Percentiles rank a stretch among this genome's conserved stretches.
Conservation (phyloP, 1,140 invertebrate species). For the Diabrotica undecimpunctata region DNA sequence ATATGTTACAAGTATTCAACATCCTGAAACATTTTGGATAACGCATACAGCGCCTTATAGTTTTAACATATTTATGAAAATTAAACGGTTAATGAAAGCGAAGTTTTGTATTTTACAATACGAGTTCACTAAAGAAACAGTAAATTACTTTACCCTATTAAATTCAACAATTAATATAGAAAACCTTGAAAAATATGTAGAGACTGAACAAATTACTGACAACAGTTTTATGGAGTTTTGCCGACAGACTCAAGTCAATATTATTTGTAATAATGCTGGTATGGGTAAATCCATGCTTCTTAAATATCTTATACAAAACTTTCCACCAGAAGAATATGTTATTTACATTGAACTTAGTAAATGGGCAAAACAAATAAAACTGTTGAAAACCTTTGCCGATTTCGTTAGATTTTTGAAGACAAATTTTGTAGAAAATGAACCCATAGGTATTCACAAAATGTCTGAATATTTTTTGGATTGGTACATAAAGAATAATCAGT, state of each 20-base stretch:
- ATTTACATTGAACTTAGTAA: slow-evolving; percentile 5
- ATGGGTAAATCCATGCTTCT: slow-evolving; percentile 11
- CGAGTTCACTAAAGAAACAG: neutral
- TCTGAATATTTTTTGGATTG: neutral
- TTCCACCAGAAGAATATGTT: slow-evolving; percentile 5
- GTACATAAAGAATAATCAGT: neutral
- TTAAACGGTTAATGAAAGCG: neutral
- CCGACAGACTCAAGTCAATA: neutral
- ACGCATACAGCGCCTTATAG: neutral
- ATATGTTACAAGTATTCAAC: slow-evolving; percentile 1
- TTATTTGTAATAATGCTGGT: slow-evolving; percentile 10
- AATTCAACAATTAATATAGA: neutral
- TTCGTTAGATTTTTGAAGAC: neutral
- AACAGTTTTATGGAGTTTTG: neutral
- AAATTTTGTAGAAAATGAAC: no score
- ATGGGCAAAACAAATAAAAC: neutral
- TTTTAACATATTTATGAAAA: neutral
- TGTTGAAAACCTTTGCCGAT: neutral
- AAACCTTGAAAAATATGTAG: neutral
- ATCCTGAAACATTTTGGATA: neutral
- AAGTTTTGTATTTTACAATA: slow-evolving; percentile 2
- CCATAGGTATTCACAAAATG: neutral
- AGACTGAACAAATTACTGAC: neutral
- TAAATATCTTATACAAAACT: neutral
- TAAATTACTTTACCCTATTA: neutral